Percentiles rank a stretch among this genome's conserved stretches.
These are phyloP conservation scores for Aradus depressus DNA, from an alignment of 2,888 invertebrate genomes.

Conservation along the genomic window DNA sequence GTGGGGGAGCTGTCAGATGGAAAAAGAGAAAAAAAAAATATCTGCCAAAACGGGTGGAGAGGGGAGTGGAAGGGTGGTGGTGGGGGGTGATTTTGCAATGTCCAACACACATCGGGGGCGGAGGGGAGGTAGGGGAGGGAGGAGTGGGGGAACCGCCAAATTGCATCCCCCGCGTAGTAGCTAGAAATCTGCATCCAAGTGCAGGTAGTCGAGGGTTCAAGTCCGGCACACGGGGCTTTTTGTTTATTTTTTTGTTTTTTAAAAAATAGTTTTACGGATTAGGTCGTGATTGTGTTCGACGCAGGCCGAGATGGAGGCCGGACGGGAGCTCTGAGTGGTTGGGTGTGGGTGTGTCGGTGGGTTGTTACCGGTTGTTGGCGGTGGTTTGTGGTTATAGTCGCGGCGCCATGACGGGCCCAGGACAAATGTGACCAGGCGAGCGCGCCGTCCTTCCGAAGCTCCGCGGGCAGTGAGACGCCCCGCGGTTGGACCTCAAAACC, in stretches of 20 bases:
- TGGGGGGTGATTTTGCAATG: slow-evolving; percentile 18
- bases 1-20: slow-evolving; percentile 1
- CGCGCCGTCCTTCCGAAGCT: slow-evolving; percentile 9
- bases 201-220: slow-evolving; percentile 24
- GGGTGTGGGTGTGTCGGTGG: too few species aligned
- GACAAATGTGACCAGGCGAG: slow-evolving; percentile 25
- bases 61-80: slow-evolving; percentile 14
- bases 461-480: slow-evolving; percentile 14
- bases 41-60: slow-evolving; percentile 23
- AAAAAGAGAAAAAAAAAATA: slow-evolving; percentile 20
- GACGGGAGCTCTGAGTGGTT: too few species aligned
- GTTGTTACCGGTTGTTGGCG: too few species aligned
- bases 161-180: slow-evolving; percentile 27
- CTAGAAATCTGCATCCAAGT: slow-evolving; percentile 28
- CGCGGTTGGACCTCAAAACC: slow-evolving; percentile 21
- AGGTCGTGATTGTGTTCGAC: too few species aligned
- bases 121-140: slow-evolving; percentile 11
- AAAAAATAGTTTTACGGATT: too few species aligned
- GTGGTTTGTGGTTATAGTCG: slow-evolving; percentile 8
- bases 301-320: too few species aligned
- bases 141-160: slow-evolving; percentile 23
- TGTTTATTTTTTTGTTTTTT: too few species aligned
- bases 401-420: slow-evolving; percentile 28
- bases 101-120: slow-evolving; percentile 7
- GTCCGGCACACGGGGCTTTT: slow-evolving; percentile 18